Conservation (phyloP, 2,888 invertebrate species). For the Tipula unca region DNA sequence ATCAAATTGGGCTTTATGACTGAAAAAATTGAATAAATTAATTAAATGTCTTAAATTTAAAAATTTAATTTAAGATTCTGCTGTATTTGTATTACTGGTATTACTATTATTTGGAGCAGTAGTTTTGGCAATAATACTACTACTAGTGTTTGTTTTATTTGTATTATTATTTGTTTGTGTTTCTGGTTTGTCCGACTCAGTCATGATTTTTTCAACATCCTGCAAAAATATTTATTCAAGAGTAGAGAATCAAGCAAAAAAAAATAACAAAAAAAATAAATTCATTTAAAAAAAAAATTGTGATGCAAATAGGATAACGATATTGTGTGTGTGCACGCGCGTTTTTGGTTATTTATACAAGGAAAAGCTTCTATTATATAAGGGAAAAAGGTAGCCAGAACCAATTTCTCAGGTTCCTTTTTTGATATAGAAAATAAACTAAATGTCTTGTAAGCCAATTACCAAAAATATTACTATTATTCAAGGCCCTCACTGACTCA, state of each 20-base stretch:
- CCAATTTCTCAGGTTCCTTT: not conserved
- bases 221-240: constrained; percentile 33
- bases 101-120: not conserved
- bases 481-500: no score
- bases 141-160: constrained; percentile 2
- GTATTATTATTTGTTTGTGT: constrained; percentile 16
- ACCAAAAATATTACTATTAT: no score
- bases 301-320: not conserved
- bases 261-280: not conserved
- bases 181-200: constrained; percentile 31
- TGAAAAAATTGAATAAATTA: constrained; percentile 9
- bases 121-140: not conserved
- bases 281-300: not conserved
- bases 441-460: not conserved
- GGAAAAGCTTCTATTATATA: not conserved
- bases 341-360: not conserved
- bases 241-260: constrained; percentile 21
- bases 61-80: constrained; percentile 17
- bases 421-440: not conserved
- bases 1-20: not conserved
- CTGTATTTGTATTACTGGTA: constrained; percentile 14
- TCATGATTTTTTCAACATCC: constrained; percentile 40
- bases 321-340: not conserved
- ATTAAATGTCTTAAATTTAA: not conserved
- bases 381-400: not conserved